A percentile compares a stretch with the other conserved stretches of the same genome.
phyloP scores from a whole-genome alignment of 2,888 invertebrate species.

The Hedychridium roseum region DNA sequence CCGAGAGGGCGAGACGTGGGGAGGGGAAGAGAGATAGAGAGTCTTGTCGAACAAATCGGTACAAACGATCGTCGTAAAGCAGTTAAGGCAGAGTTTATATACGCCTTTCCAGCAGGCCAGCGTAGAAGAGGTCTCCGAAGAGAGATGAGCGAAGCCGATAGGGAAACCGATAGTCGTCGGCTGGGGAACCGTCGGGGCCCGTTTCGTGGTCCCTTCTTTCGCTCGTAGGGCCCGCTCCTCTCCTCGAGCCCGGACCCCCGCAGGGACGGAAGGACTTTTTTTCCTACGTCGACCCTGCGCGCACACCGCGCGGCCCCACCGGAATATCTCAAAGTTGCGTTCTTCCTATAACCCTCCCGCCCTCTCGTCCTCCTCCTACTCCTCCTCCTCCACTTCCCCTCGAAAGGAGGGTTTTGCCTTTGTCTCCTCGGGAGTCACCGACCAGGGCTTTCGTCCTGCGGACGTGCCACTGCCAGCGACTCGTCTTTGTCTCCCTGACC shows the following conservation, averaged over 20 bases:
- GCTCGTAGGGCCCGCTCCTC: slow-evolving; percentile 33
- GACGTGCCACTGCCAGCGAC: too few species aligned
- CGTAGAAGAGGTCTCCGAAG: slow-evolving; percentile 46
- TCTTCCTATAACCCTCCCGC: slow-evolving; percentile 17
- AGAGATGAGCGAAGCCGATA: slow-evolving; percentile 54
- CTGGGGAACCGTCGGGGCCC: slow-evolving; percentile 24
- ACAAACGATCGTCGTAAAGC: slow-evolving; percentile 64
- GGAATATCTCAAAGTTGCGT: slow-evolving; percentile 35
- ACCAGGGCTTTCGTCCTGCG: too few species aligned
- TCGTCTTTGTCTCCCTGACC: too few species aligned
- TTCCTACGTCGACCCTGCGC: slow-evolving; percentile 3
- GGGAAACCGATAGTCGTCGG: slow-evolving; percentile 58
- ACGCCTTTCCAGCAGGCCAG: slow-evolving; percentile 44
- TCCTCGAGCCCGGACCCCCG: slow-evolving; percentile 45
- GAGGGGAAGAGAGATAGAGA: slow-evolving; percentile 20
- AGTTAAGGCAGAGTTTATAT: slow-evolving; percentile 59
- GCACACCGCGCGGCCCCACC: neutral
- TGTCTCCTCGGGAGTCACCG: too few species aligned
- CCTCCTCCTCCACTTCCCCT: slow-evolving; percentile 1
- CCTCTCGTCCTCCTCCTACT: slow-evolving; percentile 16
- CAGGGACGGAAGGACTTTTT: slow-evolving; percentile 41
- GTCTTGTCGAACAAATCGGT: slow-evolving; percentile 64
- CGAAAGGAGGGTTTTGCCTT: too few species aligned
- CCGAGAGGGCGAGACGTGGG: slow-evolving; percentile 14
- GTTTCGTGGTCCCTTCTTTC: slow-evolving; percentile 35